Evolutionary conservation across 2,797 vertebrate genomes (phyloP), one percentile per base, ranked within the genome.

Genomic region (Artibeus jamaicensis): DNA sequence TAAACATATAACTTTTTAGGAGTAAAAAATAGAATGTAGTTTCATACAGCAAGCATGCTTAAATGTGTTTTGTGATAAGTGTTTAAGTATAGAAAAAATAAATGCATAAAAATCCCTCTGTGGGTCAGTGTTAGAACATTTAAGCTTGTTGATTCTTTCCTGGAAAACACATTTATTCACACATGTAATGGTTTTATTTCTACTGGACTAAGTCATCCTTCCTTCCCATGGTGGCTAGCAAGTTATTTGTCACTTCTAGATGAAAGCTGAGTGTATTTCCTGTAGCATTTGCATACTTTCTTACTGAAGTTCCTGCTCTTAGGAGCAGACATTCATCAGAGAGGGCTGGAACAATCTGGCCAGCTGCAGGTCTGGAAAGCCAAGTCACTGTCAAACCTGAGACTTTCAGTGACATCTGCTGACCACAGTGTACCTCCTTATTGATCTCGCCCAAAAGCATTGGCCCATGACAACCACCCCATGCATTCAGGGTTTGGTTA

Each of bases 111-210:
- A 84, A 93, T 77, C 26, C 71, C 29, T 81, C 29, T 78, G 86
- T 46, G 53, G 6, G 55, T 96, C 62, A 86, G 6, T 87, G 81
- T 50, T 79, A 32, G 57, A 88, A 89, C 65, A 74, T 34, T 90
- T 93, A 85, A 73, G 15, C 70, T 90, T 95, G 57, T 81, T 93
- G 84, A 85, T 89, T 94, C 67, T 95, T 95, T 92, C 89, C 89
- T 26, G 29, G 59, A 94, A 96, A 94, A 62, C 26, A 90, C n/a
- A 88, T 94, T 94, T 85, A 95, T 82, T 37, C 32, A 68, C 42
- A 87, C 26, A 71, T 44, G 55, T 84, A 79, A 78, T 86, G 81
- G 48, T 32, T 96, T 70, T 97, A 37, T 82, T 95, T 95, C 46
- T 94, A 42, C 76, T 79, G 65, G 67, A 77, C 77, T 89, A 91